Conservation (phyloP, 2,888 invertebrate species). For the Dolichopus griseipennis region DNA sequence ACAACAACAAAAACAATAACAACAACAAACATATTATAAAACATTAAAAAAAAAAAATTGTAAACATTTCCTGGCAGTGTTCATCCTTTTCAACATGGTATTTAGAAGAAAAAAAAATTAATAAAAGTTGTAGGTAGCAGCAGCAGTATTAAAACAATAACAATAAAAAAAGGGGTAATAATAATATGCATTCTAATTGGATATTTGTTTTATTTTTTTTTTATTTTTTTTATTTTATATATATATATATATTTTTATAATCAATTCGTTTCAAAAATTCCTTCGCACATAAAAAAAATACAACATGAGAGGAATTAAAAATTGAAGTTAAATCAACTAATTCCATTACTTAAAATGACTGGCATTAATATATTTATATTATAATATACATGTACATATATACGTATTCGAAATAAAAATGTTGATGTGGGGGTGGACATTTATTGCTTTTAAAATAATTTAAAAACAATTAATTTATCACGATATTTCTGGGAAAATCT, state of each 20-base stretch:
- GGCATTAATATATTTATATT: too few species aligned
- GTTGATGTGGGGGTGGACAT: too few species aligned
- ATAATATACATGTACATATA: too few species aligned
- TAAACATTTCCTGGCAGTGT: conserved; percentile 3
- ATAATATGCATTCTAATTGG: conserved; percentile 1
- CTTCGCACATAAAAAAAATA: not conserved
- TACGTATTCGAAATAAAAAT: too few species aligned
- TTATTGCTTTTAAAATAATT: too few species aligned
- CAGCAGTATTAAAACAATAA: not conserved
- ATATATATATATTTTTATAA: not conserved
- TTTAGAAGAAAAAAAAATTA: not conserved
- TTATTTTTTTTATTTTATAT: not conserved
- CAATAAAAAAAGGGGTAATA: not conserved
- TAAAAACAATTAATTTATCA: too few species aligned
- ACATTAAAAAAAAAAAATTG: not conserved
- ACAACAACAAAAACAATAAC: too few species aligned
- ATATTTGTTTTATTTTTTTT: not conserved
- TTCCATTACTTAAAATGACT: too few species aligned
- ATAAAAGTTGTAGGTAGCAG: not conserved
- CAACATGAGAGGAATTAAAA: not conserved
- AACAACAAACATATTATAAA: not conserved
- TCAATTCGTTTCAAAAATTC: not conserved
- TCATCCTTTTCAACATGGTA: conserved; percentile 1
- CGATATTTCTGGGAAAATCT: too few species aligned
- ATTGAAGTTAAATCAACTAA: too few species aligned